Conservation (phyloP, 2,113 vertebrate species). For the Microtus oregoni region DNA sequence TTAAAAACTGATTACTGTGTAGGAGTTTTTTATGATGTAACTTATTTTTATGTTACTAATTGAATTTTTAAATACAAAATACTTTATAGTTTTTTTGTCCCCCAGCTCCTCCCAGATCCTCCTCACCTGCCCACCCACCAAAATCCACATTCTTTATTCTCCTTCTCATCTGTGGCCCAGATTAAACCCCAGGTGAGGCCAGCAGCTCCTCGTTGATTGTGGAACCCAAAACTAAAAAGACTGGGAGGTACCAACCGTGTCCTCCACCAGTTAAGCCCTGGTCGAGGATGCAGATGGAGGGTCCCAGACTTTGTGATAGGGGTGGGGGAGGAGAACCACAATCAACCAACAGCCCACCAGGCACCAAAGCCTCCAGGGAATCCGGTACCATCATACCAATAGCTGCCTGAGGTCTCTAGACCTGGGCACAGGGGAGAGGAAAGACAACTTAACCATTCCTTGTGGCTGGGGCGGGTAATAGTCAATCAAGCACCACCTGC, state of each 20-base stretch:
- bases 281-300: too few relatives aligned
- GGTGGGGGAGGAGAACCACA: background rate
- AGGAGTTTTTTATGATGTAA: background rate
- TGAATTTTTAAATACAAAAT: background rate
- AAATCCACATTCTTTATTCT: background rate
- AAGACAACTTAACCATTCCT: background rate
- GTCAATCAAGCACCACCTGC: background rate
- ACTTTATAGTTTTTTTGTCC: background rate
- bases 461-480: background rate
- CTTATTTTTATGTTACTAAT: background rate
- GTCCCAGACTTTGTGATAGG: background rate
- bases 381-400: background rate
- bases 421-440: background rate
- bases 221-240: background rate
- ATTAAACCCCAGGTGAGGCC: background rate
- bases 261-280: too few relatives aligned
- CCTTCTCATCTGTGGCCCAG: background rate
- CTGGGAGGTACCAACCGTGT: too few relatives aligned
- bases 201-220: background rate
- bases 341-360: background rate
- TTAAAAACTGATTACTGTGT: background rate
- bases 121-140: too few relatives aligned
- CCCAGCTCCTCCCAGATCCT: background rate
- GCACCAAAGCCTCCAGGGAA: background rate
- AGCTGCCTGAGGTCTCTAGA: background rate